Percentiles rank a stretch among this genome's conserved stretches.
Conservation (phyloP, 92 coral and sea anemone genomes). For the Blastomussa wellsi region DNA sequence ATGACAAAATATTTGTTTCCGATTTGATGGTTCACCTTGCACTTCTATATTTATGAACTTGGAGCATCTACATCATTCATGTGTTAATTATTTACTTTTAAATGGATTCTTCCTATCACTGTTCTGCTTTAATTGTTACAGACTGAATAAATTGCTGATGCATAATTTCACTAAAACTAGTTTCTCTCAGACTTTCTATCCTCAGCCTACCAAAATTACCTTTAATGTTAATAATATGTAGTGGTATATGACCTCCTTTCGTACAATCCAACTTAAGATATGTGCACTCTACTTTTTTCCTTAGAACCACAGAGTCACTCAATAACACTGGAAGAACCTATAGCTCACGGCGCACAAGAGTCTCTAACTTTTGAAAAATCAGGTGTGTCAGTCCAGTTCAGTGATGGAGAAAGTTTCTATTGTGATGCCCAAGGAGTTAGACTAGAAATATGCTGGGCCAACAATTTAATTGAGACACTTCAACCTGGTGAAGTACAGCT, state of each 20-base stretch:
- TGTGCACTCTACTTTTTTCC: neutral
- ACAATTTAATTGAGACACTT: conserved; percentile 12
- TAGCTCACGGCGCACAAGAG: conserved; percentile 36
- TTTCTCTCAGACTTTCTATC: too few relatives aligned
- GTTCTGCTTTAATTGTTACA: too few relatives aligned
- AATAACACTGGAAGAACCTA: conserved; percentile 39
- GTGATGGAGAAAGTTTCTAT: conserved; percentile 29
- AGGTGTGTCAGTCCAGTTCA: conserved; percentile 46
- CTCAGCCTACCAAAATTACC: too few relatives aligned
- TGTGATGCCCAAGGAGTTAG: conserved; percentile 29
- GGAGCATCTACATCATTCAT: too few relatives aligned
- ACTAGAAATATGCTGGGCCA: conserved; percentile 51
- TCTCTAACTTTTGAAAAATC: conserved; percentile 42
- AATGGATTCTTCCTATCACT: too few relatives aligned
- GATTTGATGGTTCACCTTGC: too few relatives aligned
- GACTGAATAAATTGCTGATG: too few relatives aligned
- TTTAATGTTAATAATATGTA: neutral
- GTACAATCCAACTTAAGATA: neutral
- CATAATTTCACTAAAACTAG: too few relatives aligned
- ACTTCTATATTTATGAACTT: too few relatives aligned
- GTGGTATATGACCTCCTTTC: neutral
- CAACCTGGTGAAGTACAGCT: conserved; percentile 58
- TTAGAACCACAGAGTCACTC: neutral
- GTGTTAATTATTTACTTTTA: too few relatives aligned
- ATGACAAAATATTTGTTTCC: too few relatives aligned